Evolutionary conservation across 2,888 invertebrate genomes (phyloP).

Genomic region (Latrodectus elegans): DNA sequence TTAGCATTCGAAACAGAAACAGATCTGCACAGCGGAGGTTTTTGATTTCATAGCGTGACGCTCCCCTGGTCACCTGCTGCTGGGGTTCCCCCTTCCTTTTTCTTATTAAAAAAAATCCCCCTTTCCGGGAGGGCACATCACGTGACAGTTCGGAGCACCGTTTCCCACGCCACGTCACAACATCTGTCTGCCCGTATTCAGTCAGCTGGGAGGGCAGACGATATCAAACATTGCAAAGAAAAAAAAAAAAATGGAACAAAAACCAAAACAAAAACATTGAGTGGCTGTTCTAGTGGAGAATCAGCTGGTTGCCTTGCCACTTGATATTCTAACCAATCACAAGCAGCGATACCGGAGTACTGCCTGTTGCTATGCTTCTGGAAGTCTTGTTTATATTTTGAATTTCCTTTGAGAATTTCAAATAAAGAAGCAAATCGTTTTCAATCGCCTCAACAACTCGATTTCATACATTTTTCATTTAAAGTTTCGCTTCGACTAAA

Average conservation of each 20-base stretch:
- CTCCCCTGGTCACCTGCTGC: not conserved
- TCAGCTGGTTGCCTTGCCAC: conserved; percentile 25
- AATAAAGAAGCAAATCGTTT: not conserved
- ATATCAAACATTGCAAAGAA: not conserved
- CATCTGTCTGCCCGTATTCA: conserved; percentile 36
- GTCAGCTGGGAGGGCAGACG: conserved; percentile 42
- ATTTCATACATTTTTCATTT: no score
- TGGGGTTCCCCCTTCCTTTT: conserved; percentile 3
- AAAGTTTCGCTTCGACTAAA: no score
- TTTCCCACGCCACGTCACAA: conserved; percentile 58
- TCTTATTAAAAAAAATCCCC: conserved; percentile 17
- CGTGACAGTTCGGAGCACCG: conserved; percentile 6
- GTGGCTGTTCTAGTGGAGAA: not conserved
- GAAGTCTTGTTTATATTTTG: not conserved
- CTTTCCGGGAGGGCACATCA: conserved; percentile 45
- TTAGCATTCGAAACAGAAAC: not conserved
- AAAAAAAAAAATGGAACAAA: not conserved
- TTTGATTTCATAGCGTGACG: not conserved
- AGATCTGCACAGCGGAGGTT: not conserved
- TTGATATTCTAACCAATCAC: not conserved
- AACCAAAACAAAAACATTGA: conserved; percentile 29
- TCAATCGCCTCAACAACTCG: no score
- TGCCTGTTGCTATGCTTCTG: conserved; percentile 25
- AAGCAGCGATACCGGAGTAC: not conserved
- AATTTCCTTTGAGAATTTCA: not conserved